phyloP scores from a whole-genome alignment of 64 coral and sea anemone species.

The Pachyseris speciosa region DNA sequence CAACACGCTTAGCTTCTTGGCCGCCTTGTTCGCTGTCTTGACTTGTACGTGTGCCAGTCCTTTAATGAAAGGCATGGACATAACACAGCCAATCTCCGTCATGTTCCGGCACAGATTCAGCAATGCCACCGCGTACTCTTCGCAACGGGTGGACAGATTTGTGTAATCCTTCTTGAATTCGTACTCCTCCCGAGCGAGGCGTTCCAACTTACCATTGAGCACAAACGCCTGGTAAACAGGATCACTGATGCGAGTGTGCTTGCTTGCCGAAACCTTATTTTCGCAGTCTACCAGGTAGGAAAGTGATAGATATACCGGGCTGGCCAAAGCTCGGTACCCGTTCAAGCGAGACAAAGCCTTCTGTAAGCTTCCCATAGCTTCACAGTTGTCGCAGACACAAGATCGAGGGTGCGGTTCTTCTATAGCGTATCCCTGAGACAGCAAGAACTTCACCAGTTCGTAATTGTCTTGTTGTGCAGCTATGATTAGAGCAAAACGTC shows the following conservation, averaged over 20 bases:
- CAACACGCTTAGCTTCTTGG: constrained; percentile 66
- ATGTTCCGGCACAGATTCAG: constrained; percentile 81
- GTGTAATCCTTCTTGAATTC: constrained; percentile 81
- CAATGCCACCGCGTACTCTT: constrained; percentile 71
- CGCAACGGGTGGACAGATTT: constrained; percentile 75
- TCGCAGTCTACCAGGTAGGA: constrained; percentile 45
- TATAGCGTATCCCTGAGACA: constrained; percentile 64
- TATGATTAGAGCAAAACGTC: constrained; percentile 10
- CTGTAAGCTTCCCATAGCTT: constrained; percentile 29
- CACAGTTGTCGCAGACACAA: constrained; percentile 63
- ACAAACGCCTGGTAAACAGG: constrained; percentile 79
- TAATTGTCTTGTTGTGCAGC: constrained; percentile 69
- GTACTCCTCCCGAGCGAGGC: constrained; percentile 69
- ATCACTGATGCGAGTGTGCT: not conserved
- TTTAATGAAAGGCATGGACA: constrained; percentile 59
- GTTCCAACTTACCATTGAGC: constrained; percentile 74
- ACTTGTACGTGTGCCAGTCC: not conserved
- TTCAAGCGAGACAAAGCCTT: constrained; percentile 75
- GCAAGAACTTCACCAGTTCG: constrained; percentile 57
- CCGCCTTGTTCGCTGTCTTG: constrained; percentile 49
- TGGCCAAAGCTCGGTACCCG: constrained; percentile 71
- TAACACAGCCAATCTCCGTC: constrained; percentile 76
- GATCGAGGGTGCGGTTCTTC: constrained; percentile 75
- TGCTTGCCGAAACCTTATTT: not conserved
- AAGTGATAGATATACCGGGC: constrained; percentile 53